Percentiles rank a stretch among this genome's conserved stretches.
These are phyloP conservation scores for Pristis pectinata DNA, from an alignment of 2,797 vertebrate species.

Conservation along the genomic window DNA sequence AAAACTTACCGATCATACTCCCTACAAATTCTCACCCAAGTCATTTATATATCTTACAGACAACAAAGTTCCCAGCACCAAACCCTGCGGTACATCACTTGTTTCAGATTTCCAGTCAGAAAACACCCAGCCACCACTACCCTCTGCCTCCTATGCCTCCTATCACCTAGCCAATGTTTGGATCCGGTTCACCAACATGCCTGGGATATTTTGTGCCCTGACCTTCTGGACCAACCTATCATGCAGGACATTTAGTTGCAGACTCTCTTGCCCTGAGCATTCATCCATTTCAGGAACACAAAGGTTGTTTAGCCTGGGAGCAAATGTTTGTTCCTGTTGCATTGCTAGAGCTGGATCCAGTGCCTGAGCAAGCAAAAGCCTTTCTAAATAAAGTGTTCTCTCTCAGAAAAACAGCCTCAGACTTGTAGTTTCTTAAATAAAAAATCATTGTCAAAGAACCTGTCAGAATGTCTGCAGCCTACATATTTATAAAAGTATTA, in stretches of 20 bases:
- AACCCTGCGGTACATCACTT: no score
- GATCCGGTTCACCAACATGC: no score
- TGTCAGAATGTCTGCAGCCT: neutral
- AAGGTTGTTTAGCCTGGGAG: constrained; percentile 11
- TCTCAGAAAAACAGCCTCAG: neutral
- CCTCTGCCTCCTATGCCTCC: no score
- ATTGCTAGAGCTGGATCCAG: neutral
- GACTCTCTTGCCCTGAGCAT: constrained; percentile 14
- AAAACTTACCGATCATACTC: no score
- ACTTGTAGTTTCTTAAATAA: neutral
- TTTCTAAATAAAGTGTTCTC: neutral
- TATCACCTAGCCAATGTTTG: no score
- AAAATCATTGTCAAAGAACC: neutral
- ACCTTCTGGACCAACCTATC: no score
- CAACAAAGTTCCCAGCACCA: no score
- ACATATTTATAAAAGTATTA: neutral
- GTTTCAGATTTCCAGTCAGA: no score
- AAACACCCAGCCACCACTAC: no score
- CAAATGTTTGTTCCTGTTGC: neutral
- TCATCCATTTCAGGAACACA: neutral
- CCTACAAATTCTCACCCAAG: no score
- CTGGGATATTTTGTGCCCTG: no score
- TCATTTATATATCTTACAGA: no score
- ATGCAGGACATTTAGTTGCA: neutral
- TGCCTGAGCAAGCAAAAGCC: neutral